Conservation (phyloP, 1,140 invertebrate species). For the Linepithema humile region DNA sequence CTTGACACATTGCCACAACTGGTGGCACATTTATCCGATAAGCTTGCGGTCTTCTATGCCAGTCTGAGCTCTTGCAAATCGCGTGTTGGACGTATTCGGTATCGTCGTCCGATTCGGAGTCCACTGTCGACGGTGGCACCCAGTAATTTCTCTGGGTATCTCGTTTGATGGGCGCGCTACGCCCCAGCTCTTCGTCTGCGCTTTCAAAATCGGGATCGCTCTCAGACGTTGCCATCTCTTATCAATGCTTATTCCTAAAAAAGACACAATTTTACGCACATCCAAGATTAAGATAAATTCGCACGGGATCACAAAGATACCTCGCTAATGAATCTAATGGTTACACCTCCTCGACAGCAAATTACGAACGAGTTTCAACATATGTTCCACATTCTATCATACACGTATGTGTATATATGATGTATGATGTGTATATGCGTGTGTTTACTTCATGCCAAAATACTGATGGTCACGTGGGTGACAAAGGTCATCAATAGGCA, state of each 20-base stretch:
- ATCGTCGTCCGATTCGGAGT: conserved; percentile 87
- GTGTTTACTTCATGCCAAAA: conserved; percentile 12
- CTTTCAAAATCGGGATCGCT: conserved; percentile 89
- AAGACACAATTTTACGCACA: not conserved
- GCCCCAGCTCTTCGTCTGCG: conserved; percentile 86
- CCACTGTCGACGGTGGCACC: conserved; percentile 76
- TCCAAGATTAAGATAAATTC: not conserved
- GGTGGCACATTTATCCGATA: not conserved
- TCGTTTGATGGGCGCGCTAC: conserved; percentile 38
- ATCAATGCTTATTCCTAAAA: not conserved
- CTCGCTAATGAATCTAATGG: not conserved
- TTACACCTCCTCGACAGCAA: not conserved
- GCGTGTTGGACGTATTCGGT: conserved; percentile 69
- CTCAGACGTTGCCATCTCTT: conserved; percentile 88
- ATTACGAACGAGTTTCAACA: not conserved
- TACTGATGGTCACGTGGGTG: conserved; percentile 26
- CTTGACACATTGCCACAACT: not conserved
- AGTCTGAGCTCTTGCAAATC: not conserved
- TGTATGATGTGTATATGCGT: not conserved
- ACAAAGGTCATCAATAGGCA: conserved; percentile 10
- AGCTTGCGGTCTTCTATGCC: not conserved
- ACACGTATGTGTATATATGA: too few relatives aligned
- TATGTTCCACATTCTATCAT: conserved; percentile 5
- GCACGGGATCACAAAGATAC: not conserved
- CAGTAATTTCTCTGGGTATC: conserved; percentile 7